Conservation (phyloP, 2,888 invertebrate genomes). For the Tenthredo livida region DNA sequence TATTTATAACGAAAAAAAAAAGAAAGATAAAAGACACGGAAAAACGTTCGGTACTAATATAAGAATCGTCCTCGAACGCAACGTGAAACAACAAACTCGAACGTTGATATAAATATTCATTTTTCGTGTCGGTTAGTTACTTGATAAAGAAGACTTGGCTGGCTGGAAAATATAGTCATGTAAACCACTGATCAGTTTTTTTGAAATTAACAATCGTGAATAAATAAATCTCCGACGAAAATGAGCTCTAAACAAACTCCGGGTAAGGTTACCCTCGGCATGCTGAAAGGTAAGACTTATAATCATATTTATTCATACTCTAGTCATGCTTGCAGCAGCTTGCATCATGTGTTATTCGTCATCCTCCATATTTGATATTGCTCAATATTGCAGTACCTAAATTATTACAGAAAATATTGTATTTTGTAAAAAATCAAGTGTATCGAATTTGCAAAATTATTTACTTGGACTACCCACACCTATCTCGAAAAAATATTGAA, state of each 20-base stretch:
- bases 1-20: background rate
- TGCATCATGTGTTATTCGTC: constrained; percentile 4
- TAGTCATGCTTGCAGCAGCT: constrained; percentile 6
- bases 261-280: constrained; percentile 73
- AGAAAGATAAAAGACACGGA: background rate
- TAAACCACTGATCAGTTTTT: background rate
- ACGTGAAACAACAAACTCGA: background rate
- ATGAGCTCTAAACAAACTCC: constrained; percentile 74
- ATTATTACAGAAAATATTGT: constrained; percentile 32
- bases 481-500: background rate
- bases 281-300: constrained; percentile 73
- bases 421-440: background rate
- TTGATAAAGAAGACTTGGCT: background rate
- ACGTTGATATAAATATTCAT: background rate
- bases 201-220: background rate
- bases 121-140: background rate
- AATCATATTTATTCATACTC: constrained; percentile 36
- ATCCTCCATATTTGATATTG: background rate
- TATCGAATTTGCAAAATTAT: background rate
- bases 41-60: background rate
- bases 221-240: background rate
- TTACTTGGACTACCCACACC: background rate
- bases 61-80: background rate
- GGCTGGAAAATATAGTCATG: background rate
- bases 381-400: constrained; percentile 11